A percentile compares a stretch with the other conserved stretches of the same genome.
Conservation (phyloP, 2,888 invertebrate species). For the Drosophila nigricruria region DNA sequence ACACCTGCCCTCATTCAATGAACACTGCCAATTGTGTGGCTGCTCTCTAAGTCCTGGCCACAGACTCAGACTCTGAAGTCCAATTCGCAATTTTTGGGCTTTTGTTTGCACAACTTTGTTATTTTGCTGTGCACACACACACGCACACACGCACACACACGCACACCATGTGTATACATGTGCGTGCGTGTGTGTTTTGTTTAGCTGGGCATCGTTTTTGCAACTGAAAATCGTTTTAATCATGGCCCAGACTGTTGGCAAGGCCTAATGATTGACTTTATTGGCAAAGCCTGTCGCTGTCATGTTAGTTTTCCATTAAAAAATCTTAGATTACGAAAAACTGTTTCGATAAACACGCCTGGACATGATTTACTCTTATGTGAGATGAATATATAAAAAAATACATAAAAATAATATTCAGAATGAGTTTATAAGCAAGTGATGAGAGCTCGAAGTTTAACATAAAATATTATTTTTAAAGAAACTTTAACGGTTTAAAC, state of each 20-base stretch:
- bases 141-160: conserved; percentile 7
- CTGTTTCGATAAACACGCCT: neutral
- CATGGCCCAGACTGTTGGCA: neutral
- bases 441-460: neutral
- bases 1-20: conserved; percentile 3
- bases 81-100: conserved; percentile 44
- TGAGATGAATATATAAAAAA: neutral
- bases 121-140: conserved; percentile 28
- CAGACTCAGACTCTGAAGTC: conserved; percentile 14
- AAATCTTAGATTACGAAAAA: neutral
- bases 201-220: conserved; percentile 18
- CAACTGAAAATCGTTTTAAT: conserved; percentile 9
- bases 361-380: neutral
- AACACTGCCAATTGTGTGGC: conserved; percentile 48
- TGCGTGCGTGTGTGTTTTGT: conserved; percentile 21
- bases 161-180: conserved; percentile 5
- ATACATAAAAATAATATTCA: neutral
- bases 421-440: neutral
- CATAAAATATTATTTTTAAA: neutral
- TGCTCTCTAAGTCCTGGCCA: conserved; percentile 38
- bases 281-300: neutral
- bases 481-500: neutral
- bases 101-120: conserved; percentile 50
- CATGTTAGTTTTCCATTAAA: conserved; percentile 10
- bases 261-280: conserved; percentile 11